These are phyloP conservation scores for Benthosema pterotum DNA, from an alignment of 2,797 vertebrate species.

Conservation along the genomic window DNA sequence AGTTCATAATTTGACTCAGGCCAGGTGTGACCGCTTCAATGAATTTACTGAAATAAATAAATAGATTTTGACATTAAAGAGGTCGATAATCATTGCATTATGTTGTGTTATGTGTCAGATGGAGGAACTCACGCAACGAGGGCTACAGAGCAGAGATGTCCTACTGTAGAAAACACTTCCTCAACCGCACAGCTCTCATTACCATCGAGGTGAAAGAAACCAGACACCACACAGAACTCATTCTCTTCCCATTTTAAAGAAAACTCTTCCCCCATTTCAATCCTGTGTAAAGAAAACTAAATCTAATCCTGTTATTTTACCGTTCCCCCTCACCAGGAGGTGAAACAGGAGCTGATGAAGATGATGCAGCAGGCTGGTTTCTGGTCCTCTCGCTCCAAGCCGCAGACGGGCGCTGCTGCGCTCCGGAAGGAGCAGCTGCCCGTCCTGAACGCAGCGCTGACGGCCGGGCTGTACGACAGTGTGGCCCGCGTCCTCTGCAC, in stretches of 20 bases:
- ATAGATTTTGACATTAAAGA: too few species aligned
- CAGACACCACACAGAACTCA: too few species aligned
- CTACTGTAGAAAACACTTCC: slow-evolving; percentile 91
- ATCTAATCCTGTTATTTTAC: too few species aligned
- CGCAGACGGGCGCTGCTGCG: slow-evolving; percentile 20
- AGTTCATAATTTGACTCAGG: too few species aligned
- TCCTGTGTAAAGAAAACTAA: too few species aligned
- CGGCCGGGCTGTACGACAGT: slow-evolving; percentile 94
- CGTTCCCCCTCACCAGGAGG: slow-evolving; percentile 77
- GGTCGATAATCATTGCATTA: slow-evolving; percentile 73
- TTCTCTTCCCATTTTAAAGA: too few species aligned
- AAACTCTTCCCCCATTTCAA: neutral
- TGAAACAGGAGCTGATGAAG: slow-evolving; percentile 90
- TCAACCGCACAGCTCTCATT: slow-evolving; percentile 90
- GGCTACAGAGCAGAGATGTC: slow-evolving; percentile 85
- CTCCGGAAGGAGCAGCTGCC: slow-evolving; percentile 83
- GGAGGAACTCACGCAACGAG: slow-evolving; percentile 86
- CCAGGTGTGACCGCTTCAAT: too few species aligned
- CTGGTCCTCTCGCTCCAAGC: slow-evolving; percentile 59
- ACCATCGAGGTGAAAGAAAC: slow-evolving; percentile 87
- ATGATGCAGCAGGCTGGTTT: slow-evolving; percentile 94
- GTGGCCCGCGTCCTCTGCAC: slow-evolving; percentile 86
- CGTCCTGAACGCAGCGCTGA: slow-evolving; percentile 89
- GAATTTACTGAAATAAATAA: too few species aligned
- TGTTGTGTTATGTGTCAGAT: slow-evolving; percentile 71